A percentile compares a stretch with the other conserved stretches of the same genome.
These are phyloP conservation scores for Stictocephala bisonia DNA, from an alignment of 2,888 invertebrate genomes.

Conservation along the genomic window DNA sequence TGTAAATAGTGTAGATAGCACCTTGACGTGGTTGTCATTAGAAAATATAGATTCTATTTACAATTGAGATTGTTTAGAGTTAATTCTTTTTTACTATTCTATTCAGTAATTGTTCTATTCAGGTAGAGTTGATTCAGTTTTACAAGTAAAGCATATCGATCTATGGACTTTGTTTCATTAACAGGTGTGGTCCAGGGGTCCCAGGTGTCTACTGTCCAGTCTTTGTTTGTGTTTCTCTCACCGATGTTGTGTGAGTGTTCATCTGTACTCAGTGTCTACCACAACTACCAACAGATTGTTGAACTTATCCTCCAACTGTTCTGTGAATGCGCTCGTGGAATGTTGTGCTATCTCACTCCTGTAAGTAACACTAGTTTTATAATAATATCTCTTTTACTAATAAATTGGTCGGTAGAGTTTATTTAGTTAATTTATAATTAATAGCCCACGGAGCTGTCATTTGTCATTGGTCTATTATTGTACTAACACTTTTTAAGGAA, in stretches of 20 bases:
- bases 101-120: neutral
- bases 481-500: too few relatives aligned
- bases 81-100: conserved; percentile 5
- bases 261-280: conserved; percentile 77
- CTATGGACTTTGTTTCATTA: conserved; percentile 41
- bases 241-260: conserved; percentile 76
- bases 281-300: conserved; percentile 83
- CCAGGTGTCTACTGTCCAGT: conserved; percentile 65
- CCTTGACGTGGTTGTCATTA: too few relatives aligned
- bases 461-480: too few relatives aligned
- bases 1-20: too few relatives aligned
- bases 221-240: conserved; percentile 71
- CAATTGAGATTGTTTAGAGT: too few relatives aligned
- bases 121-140: too few relatives aligned
- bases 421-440: too few relatives aligned
- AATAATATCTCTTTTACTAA: too few relatives aligned
- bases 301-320: conserved; percentile 80
- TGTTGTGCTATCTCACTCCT: conserved; percentile 72
- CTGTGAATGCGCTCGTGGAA: conserved; percentile 76
- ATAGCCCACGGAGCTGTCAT: too few relatives aligned
- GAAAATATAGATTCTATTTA: too few relatives aligned
- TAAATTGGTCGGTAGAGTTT: too few relatives aligned
- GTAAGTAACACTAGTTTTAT: too few relatives aligned
- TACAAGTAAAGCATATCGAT: neutral
- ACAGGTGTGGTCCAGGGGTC: conserved; percentile 75